phyloP scores from a whole-genome alignment of 2,888 invertebrate genomes.

The Synergus umbraculus region DNA sequence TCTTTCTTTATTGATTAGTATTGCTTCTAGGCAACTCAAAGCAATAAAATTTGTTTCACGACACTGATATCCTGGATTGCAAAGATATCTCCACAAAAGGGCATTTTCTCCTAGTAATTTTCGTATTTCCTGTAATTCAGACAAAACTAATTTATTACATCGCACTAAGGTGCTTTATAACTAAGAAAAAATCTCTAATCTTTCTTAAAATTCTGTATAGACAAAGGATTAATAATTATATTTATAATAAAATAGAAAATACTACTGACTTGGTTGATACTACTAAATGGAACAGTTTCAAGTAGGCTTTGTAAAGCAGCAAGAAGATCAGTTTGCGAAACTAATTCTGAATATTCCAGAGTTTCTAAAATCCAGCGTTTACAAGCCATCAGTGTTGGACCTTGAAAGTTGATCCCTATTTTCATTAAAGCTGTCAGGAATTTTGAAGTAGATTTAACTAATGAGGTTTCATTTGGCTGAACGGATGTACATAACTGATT shows the following conservation, averaged over 20 bases:
- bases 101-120: constrained; percentile 63
- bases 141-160: neutral
- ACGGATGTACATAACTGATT: constrained; percentile 61
- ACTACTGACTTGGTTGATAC: constrained; percentile 57
- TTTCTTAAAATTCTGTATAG: too few species aligned
- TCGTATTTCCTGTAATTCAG: constrained; percentile 59
- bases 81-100: constrained; percentile 58
- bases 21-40: constrained; percentile 67
- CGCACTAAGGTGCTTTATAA: too few species aligned
- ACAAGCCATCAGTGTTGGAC: constrained; percentile 56
- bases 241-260: neutral
- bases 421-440: constrained; percentile 60
- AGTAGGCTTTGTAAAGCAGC: constrained; percentile 59
- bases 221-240: neutral
- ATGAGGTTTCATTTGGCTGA: constrained; percentile 56
- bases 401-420: constrained; percentile 56
- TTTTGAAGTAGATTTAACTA: constrained; percentile 61
- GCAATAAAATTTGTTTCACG: constrained; percentile 65
- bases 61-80: constrained; percentile 57
- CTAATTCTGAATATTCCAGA: constrained; percentile 56
- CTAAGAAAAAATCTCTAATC: too few species aligned
- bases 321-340: constrained; percentile 53
- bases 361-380: constrained; percentile 62
- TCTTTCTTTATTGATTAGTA: constrained; percentile 58
- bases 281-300: constrained; percentile 54